A percentile compares a stretch with the other conserved stretches of the same genome.
phyloP scores from a whole-genome alignment of 2,797 vertebrate species.

The Falco rusticolus region DNA sequence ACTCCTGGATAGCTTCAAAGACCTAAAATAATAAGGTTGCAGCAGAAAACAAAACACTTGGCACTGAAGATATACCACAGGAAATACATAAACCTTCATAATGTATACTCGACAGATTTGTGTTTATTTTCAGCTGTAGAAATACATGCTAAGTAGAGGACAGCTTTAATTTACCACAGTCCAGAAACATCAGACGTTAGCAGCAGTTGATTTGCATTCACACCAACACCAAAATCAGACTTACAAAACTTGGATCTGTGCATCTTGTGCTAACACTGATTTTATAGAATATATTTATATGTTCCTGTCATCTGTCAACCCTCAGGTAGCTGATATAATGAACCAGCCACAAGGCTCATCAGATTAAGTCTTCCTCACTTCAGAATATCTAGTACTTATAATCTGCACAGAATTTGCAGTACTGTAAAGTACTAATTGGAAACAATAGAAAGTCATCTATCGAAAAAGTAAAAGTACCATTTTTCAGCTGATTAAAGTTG shows the following conservation, averaged over 20 bases:
- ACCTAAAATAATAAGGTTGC: conserved; percentile 12
- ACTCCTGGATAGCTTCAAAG: conserved; percentile 43
- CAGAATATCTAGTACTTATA: background rate
- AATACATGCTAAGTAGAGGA: conserved; percentile 20
- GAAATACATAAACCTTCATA: conserved; percentile 19
- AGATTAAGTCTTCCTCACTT: background rate
- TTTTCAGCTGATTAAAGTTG: background rate
- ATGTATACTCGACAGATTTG: background rate
- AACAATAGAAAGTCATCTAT: background rate
- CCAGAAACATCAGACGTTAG: conserved; percentile 15
- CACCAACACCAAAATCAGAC: background rate
- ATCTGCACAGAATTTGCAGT: background rate
- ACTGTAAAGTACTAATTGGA: background rate
- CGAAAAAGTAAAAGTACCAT: background rate
- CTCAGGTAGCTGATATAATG: background rate
- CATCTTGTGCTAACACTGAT: background rate
- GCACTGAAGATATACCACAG: background rate
- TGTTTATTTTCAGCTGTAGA: conserved; percentile 41
- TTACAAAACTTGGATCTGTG: background rate
- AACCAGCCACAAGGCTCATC: background rate
- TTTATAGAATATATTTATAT: background rate
- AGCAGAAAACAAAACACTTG: conserved; percentile 37
- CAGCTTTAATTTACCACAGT: conserved; percentile 4
- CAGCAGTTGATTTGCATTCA: background rate
- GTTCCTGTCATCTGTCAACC: background rate